Base-by-base conservation (phyloP, 2,113 vertebrate species). In the Phalacrocorax aristotelis region DNA sequence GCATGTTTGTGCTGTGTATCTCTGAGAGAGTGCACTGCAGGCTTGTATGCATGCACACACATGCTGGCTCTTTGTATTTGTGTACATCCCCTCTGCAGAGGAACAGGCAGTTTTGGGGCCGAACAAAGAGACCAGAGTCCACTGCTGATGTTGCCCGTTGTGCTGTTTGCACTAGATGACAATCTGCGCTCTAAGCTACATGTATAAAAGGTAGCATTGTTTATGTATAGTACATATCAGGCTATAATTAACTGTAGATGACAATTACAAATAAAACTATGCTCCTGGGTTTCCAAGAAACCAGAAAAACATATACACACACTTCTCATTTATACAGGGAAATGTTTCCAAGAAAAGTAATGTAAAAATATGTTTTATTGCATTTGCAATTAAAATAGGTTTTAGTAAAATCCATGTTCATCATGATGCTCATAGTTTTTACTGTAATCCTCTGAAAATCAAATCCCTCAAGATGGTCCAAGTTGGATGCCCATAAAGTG, bases 381-480 rank as follows among this genome's bases (percentile, higher is more conserved):
- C 97, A 94, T 98, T 96, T 96, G 98, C 97, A 98, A 98, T 98
- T 98, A 98, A 98, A 98, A 98, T 97, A 96, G 92, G 92, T 97
- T 97, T 98, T 86, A 94, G 96, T 97, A 95, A 96, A 97, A 98
- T 95, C 93, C 95, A 89, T 76, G 97, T 95, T 97, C 94, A 96
- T 91, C 76, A 62, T 92, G 90, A 94, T 92, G 90, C 71, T 96
- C 82, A 77, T 92, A 94, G 87, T 81, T 97, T 96, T 89, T 93
- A 91, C 89, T 89, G 88, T 92, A 95, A 95, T 77, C 91, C 66
- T 87, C 87, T 92, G 91, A 94, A 97, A 95, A 93, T 90, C 83
- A 95, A 94, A 92, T 88, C 66, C 2, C n/a, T 86, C 78, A 97
- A 94, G 95, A 95, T 57, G 85, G 95, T 96, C 95, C 92, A 95